Evolutionary conservation across 2,888 invertebrate species (phyloP).

Genomic region (Tenthredo notha): DNA sequence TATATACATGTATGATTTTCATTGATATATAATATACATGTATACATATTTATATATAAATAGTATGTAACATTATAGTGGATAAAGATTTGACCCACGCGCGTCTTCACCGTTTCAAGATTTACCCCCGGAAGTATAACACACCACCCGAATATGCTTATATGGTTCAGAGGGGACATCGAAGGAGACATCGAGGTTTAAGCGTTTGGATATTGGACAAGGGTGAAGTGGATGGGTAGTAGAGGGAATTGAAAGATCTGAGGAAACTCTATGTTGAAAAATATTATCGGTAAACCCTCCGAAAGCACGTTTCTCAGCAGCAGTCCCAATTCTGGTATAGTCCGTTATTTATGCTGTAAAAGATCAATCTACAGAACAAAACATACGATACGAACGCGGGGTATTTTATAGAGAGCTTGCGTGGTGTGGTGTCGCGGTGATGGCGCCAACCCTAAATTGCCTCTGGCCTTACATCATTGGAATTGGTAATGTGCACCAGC

Average conservation of each 20-base stretch:
- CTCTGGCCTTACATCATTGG: conserved; percentile 42
- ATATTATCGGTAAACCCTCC: not conserved
- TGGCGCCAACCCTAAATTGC: conserved; percentile 27
- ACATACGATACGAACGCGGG: conserved; percentile 16
- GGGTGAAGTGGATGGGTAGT: not conserved
- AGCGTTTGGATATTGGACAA: not conserved
- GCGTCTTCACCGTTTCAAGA: conserved; percentile 25
- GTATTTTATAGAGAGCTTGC: not conserved
- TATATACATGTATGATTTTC: not conserved
- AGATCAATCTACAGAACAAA: not conserved
- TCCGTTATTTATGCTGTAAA: conserved; percentile 24
- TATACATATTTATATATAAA: not conserved
- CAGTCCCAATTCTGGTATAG: not conserved
- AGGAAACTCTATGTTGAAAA: conserved; percentile 2
- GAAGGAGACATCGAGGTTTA: not conserved
- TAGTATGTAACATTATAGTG: no score
- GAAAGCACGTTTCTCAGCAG: not conserved
- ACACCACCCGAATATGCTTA: conserved; percentile 21
- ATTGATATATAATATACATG: not conserved
- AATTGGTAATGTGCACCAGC: conserved; percentile 36
- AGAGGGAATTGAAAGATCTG: not conserved
- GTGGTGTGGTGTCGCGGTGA: conserved; percentile 7
- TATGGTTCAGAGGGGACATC: conserved; percentile 14
- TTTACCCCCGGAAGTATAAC: conserved; percentile 33
- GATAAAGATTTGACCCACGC: not conserved